A percentile compares a stretch with the other conserved stretches of the same genome.
phyloP scores from a whole-genome alignment of 2,113 vertebrate species.

The Sula dactylatra region DNA sequence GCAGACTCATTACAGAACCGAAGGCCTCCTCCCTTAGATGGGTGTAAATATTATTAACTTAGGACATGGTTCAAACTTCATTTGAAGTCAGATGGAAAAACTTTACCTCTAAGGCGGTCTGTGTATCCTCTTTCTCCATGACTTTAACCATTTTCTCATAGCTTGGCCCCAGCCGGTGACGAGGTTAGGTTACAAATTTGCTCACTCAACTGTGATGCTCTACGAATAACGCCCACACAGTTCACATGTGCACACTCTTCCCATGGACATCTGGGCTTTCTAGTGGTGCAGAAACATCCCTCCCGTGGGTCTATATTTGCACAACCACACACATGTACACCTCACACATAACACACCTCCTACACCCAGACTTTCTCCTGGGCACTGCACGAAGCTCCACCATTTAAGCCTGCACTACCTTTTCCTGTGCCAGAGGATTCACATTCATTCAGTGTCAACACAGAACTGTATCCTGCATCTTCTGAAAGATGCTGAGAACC shows the following conservation, averaged over 20 bases:
- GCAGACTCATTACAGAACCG: constrained; percentile 17
- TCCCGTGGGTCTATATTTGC: background rate
- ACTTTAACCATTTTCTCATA: constrained; percentile 54
- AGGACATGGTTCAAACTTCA: constrained; percentile 11
- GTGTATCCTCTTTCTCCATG: constrained; percentile 37
- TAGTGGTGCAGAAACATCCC: background rate
- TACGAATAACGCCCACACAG: constrained; percentile 26
- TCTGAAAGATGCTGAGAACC: background rate
- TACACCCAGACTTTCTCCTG: background rate
- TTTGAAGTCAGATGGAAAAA: constrained; percentile 38
- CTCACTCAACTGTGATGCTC: constrained; percentile 12
- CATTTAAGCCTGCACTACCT: fast-evolving
- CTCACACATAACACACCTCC: background rate
- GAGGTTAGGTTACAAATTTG: constrained; percentile 36
- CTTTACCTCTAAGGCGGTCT: background rate
- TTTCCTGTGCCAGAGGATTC: background rate
- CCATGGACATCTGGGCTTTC: background rate
- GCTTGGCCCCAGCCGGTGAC: background rate
- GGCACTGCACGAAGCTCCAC: fast-evolving
- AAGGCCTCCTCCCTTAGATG: background rate
- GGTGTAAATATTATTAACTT: constrained; percentile 42
- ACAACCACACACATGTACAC: background rate
- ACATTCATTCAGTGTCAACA: background rate
- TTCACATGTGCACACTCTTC: constrained; percentile 3
- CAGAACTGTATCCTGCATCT: background rate